Evolutionary conservation across 2,888 invertebrate genomes (phyloP).

Genomic region (Stramonita haemastoma): DNA sequence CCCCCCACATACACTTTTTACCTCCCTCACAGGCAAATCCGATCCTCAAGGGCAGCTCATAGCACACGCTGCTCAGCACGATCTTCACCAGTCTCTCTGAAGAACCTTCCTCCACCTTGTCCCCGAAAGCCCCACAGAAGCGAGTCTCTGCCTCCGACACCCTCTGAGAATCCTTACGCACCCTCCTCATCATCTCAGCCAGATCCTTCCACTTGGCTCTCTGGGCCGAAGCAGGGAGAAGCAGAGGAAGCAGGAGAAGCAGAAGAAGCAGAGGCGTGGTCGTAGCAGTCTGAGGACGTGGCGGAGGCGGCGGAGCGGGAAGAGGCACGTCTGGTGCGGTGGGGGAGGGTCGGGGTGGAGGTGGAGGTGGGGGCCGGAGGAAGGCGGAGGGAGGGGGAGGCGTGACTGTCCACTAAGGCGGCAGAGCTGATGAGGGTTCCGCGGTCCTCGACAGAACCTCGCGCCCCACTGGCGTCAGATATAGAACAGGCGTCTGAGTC

Average conservation of each 20-base stretch:
- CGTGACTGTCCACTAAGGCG: too few species aligned
- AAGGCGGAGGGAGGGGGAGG: neutral
- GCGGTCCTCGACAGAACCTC: too few species aligned
- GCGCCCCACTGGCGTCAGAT: too few species aligned
- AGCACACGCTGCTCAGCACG: neutral
- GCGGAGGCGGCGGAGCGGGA: neutral
- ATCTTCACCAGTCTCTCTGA: neutral
- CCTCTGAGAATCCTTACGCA: neutral
- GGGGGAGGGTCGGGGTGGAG: neutral
- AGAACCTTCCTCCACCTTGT: neutral
- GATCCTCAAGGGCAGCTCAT: neutral
- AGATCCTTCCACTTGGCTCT: slow-evolving; percentile 7
- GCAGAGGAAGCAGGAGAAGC: neutral
- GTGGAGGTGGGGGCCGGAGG: neutral
- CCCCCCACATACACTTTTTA: neutral
- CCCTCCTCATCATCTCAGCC: slow-evolving; percentile 1
- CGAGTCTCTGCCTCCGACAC: neutral
- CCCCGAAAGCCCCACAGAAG: neutral
- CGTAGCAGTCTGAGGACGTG: too few species aligned
- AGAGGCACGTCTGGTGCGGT: neutral
- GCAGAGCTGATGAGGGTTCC: too few species aligned
- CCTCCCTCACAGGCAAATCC: neutral
- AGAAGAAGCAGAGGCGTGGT: too few species aligned
- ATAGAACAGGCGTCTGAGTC: too few species aligned
- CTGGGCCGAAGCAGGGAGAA: neutral